Percentiles rank a stretch among this genome's conserved stretches.
phyloP scores from a whole-genome alignment of 2,797 vertebrate genomes.

The Rhyacichthys aspro region DNA sequence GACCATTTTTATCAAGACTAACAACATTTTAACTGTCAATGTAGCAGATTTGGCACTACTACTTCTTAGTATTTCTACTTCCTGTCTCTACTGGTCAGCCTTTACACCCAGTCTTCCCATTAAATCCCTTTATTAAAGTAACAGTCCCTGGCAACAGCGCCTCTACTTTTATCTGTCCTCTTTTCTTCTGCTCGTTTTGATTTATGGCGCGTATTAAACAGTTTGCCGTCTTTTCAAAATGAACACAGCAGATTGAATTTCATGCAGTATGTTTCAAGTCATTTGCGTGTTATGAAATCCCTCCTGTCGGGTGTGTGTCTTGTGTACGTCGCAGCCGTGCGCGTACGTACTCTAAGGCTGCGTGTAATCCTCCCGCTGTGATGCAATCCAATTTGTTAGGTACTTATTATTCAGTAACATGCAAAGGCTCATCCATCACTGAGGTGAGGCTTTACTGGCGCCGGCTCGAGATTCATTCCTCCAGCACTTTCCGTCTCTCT shows the following conservation, averaged over 20 bases:
- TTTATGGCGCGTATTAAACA: slow-evolving; percentile 34
- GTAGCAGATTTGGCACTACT: slow-evolving; percentile 23
- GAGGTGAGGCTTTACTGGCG: slow-evolving; percentile 35
- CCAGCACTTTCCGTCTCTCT: slow-evolving; percentile 9
- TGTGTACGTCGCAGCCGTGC: background rate
- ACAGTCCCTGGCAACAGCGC: slow-evolving; percentile 20
- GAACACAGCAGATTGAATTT: slow-evolving; percentile 19
- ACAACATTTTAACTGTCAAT: slow-evolving; percentile 41
- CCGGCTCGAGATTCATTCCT: background rate
- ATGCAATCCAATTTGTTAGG: slow-evolving; percentile 59
- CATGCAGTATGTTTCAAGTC: slow-evolving; percentile 3
- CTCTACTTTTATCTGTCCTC: background rate
- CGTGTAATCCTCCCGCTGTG: slow-evolving; percentile 46
- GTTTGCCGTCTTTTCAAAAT: slow-evolving; percentile 12
- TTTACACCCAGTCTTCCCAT: slow-evolving; percentile 36
- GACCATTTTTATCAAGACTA: slow-evolving; percentile 48
- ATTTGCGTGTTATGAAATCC: slow-evolving; percentile 22
- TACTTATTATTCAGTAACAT: slow-evolving; percentile 55
- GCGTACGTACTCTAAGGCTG: background rate
- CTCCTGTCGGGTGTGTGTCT: background rate
- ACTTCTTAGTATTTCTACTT: background rate
- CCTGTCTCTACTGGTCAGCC: slow-evolving; percentile 35
- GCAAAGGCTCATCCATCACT: slow-evolving; percentile 48
- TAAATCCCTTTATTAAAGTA: slow-evolving; percentile 32
- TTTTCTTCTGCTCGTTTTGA: slow-evolving; percentile 3